Evolutionary conservation across 2,888 invertebrate species (phyloP).

Genomic region (Resseliella maxima): DNA sequence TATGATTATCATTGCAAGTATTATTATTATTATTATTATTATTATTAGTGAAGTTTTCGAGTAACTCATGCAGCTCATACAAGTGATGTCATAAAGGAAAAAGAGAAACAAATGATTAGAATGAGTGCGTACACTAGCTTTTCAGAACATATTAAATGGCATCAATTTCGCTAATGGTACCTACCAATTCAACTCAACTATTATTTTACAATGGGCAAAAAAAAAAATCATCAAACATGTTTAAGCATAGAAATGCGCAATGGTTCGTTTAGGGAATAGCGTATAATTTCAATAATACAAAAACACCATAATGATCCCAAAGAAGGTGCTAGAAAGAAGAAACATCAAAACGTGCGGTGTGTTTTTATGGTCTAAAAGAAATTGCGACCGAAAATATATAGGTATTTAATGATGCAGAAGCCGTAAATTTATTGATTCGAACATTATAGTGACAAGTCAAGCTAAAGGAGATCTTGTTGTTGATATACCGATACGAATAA

Average conservation of each 20-base stretch:
- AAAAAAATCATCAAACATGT: background rate
- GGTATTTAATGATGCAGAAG: conserved; percentile 56
- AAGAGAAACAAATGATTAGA: background rate
- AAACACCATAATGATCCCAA: background rate
- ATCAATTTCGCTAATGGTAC: background rate
- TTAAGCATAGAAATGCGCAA: background rate
- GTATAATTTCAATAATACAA: conserved; percentile 15
- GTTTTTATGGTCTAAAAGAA: conserved; percentile 11
- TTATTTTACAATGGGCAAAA: background rate
- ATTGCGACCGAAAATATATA: conserved; percentile 38
- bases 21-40: too few species aligned
- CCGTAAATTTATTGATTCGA: conserved; percentile 56
- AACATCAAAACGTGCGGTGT: conserved; percentile 34
- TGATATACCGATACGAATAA: background rate
- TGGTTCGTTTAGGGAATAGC: background rate
- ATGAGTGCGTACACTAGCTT: background rate
- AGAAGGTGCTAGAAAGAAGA: conserved; percentile 18
- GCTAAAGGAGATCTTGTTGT: conserved; percentile 37
- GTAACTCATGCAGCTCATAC: background rate
- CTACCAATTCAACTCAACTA: background rate
- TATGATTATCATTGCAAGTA: background rate
- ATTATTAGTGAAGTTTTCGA: background rate
- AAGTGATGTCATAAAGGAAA: background rate
- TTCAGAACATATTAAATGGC: background rate
- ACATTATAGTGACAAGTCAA: conserved; percentile 53